phyloP scores from a whole-genome alignment of 2,888 invertebrate genomes.

The Hartigia nigra region DNA sequence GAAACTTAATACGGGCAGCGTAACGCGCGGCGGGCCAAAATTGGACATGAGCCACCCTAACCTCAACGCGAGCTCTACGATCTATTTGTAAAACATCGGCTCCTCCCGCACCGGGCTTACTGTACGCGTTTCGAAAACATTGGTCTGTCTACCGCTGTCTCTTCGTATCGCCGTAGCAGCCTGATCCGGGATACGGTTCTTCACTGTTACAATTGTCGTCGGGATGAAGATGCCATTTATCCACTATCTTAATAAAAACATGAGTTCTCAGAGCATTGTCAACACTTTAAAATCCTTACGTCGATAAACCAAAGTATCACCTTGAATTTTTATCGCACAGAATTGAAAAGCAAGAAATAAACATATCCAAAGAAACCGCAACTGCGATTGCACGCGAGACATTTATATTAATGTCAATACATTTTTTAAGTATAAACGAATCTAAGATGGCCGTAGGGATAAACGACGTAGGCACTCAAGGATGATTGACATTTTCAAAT shows the following conservation, averaged over 20 bases:
- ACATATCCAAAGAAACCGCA: background rate
- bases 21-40: slow-evolving; percentile 63
- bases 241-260: background rate
- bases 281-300: background rate
- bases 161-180: background rate
- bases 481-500: background rate
- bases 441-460: background rate
- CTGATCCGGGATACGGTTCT: background rate
- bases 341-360: background rate
- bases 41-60: slow-evolving; percentile 66
- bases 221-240: background rate
- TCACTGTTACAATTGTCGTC: background rate
- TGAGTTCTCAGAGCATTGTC: background rate
- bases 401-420: background rate
- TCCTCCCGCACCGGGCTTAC: slow-evolving; percentile 56
- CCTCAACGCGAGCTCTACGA: slow-evolving; percentile 58
- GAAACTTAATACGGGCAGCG: slow-evolving; percentile 64
- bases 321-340: background rate
- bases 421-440: background rate
- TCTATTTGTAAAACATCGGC: slow-evolving; percentile 66
- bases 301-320: background rate
- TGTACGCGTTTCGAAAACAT: slow-evolving; percentile 51
- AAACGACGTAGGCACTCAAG: background rate
- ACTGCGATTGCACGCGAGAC: background rate
- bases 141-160: slow-evolving; percentile 20